Evolutionary conservation across 1,140 invertebrate genomes (phyloP).

Genomic region (Anastrepha ludens): DNA sequence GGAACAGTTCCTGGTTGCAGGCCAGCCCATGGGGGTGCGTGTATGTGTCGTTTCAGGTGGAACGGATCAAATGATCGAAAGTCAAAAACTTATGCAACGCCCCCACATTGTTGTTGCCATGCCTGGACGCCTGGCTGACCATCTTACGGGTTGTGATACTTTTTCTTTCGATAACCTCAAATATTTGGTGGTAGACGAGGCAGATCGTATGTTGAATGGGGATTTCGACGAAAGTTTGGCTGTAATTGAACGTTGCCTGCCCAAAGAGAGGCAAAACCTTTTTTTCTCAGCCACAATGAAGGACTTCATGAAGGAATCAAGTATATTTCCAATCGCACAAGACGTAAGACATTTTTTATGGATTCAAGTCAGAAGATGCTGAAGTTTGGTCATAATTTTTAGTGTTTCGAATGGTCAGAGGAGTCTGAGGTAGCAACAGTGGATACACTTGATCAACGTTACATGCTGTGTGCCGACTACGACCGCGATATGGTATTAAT

Average conservation of each 20-base stretch:
- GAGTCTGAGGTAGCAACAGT: slow-evolving; percentile 85
- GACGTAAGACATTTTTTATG: slow-evolving; percentile 62
- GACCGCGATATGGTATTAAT: slow-evolving; percentile 96
- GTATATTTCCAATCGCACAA: slow-evolving; percentile 70
- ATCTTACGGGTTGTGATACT: slow-evolving; percentile 88
- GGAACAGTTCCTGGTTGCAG: slow-evolving; percentile 93
- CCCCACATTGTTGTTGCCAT: slow-evolving; percentile 97
- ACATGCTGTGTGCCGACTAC: slow-evolving; percentile 91
- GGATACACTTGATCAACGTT: slow-evolving; percentile 90
- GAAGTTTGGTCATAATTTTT: background rate
- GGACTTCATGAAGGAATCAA: slow-evolving; percentile 78
- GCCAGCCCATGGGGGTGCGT: slow-evolving; percentile 88
- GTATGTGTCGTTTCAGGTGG: slow-evolving; percentile 92
- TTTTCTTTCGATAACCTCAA: slow-evolving; percentile 88
- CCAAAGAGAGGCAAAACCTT: slow-evolving; percentile 88
- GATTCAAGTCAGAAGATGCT: background rate
- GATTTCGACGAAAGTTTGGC: slow-evolving; percentile 87
- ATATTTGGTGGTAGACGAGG: slow-evolving; percentile 94
- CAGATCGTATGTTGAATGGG: slow-evolving; percentile 88
- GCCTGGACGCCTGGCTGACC: slow-evolving; percentile 92
- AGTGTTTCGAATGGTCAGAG: slow-evolving; percentile 78
- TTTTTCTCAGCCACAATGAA: slow-evolving; percentile 98
- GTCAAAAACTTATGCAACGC: slow-evolving; percentile 86
- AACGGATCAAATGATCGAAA: slow-evolving; percentile 94
- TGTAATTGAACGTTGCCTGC: slow-evolving; percentile 87